These are phyloP conservation scores for Strigops habroptila DNA, from an alignment of 2,113 vertebrate genomes.

Conservation along the genomic window DNA sequence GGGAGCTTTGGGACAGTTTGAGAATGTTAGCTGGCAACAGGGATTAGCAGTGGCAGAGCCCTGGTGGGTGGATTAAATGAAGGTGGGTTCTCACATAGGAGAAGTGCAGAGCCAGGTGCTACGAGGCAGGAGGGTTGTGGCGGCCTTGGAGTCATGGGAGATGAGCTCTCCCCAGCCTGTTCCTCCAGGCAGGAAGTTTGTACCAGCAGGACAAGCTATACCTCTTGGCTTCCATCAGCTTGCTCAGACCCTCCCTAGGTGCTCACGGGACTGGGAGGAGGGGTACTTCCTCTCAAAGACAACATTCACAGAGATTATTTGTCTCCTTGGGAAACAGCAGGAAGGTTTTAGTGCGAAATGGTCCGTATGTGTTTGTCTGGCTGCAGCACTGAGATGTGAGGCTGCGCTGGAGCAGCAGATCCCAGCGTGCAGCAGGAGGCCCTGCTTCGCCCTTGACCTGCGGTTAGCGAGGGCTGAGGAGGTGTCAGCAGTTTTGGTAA, in stretches of 20 bases:
- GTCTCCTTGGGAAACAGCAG: not conserved
- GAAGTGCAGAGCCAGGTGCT: not conserved
- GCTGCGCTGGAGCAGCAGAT: not conserved
- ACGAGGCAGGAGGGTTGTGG: not conserved
- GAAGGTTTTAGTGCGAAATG: not conserved
- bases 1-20: not conserved
- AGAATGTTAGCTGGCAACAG: not conserved
- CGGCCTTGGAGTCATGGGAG: not conserved
- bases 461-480: not conserved
- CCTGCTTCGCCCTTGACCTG: not conserved
- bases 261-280: not conserved
- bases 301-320: not conserved
- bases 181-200: not conserved
- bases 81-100: not conserved
- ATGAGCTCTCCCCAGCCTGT: not conserved
- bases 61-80: not conserved
- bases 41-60: not conserved
- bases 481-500: not conserved
- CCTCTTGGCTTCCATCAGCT: not conserved
- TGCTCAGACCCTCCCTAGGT: not conserved
- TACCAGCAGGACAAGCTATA: not conserved
- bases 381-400: not conserved
- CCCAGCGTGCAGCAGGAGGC: not conserved
- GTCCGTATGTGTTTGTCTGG: not conserved
- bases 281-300: not conserved